Evolutionary conservation across 1,140 invertebrate genomes (phyloP), one percentile per base, ranked within the genome.

Genomic region (Aphelenchoides fujianensis): DNA sequence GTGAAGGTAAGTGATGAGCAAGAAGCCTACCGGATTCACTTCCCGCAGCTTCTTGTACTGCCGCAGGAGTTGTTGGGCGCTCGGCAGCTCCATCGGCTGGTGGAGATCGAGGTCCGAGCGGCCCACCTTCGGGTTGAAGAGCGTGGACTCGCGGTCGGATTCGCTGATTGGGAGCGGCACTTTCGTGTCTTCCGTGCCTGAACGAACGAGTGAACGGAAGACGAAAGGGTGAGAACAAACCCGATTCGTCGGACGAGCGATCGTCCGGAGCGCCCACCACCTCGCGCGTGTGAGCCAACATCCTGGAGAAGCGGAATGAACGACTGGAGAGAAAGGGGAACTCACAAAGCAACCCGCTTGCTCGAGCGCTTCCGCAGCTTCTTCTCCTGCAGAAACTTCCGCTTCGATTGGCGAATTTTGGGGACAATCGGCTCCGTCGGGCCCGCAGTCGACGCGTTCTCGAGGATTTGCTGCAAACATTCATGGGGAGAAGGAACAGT

Each of bases 401-500:
- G 55, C 30, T 27, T 28, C n/a, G 3, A 37, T 69, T 68, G 57
- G n/a, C 67, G 23, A 23, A 28, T 59, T 64, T 70, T 66, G 12
- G 16, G 27, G 23, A 23, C 52, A 9, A 64, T 64, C n/a, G 27
- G 12, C 2, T 67, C 48, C 12, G 31, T 3, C n/a, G 68, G 32
- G 48, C 53, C 30, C 37, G 23, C 12, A 67, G 35, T 28, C 5
- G 36, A 31, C 23, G 64, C 70, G 23, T 71, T 71, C 31, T 69
- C 70, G n/a, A 71, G 52, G 36, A 71, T 52, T 23, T 71, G 30
- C 69, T 70, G n/a, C n/a, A 48, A 70, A 70, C 19, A 19, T 70
- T 1, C 35, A 37, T n/a, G 1, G 41, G 19, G 16, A 71, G 19
- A 12, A 71, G 7, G 3, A n/a, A 27, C 0, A n/a, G 35, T 7